These are phyloP conservation scores for Temnothorax unifasciatus DNA, from an alignment of 2,888 invertebrate species.

Conservation along the genomic window DNA sequence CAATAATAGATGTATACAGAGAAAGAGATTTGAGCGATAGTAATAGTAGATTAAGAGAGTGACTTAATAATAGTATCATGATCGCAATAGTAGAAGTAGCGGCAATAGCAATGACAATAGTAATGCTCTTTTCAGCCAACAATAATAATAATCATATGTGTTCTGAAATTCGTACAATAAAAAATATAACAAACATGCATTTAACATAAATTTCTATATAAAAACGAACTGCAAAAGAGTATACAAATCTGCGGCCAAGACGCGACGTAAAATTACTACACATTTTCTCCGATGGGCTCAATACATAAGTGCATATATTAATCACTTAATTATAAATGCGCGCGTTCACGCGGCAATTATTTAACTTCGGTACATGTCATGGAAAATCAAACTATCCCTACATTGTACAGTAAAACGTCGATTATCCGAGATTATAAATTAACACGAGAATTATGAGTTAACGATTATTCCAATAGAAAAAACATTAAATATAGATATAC, in stretches of 20 bases:
- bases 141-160: slow-evolving; percentile 63
- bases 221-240: slow-evolving; percentile 33
- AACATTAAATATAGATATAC: slow-evolving; percentile 30
- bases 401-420: slow-evolving; percentile 49
- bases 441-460: slow-evolving; percentile 11
- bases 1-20: slow-evolving; percentile 49
- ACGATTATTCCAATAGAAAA: slow-evolving; percentile 16
- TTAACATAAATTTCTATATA: slow-evolving; percentile 43
- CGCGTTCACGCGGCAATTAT: slow-evolving; percentile 37
- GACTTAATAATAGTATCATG: slow-evolving; percentile 60
- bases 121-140: slow-evolving; percentile 19
- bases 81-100: slow-evolving; percentile 65
- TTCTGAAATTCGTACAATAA: slow-evolving; percentile 26
- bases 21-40: slow-evolving; percentile 36
- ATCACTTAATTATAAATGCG: slow-evolving; percentile 51
- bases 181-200: slow-evolving; percentile 42
- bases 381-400: slow-evolving; percentile 39
- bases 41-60: slow-evolving; percentile 67
- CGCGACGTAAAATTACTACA: slow-evolving; percentile 36
- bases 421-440: slow-evolving; percentile 46
- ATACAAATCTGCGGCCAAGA: slow-evolving; percentile 24
- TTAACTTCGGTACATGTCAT: slow-evolving; percentile 33
- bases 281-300: slow-evolving; percentile 9
- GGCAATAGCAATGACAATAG: slow-evolving; percentile 60
- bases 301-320: slow-evolving; percentile 23